A percentile compares a stretch with the other conserved stretches of the same genome.
Evolutionary conservation across 2,888 invertebrate genomes (phyloP).

Genomic region (Scotopteryx bipunctaria): DNA sequence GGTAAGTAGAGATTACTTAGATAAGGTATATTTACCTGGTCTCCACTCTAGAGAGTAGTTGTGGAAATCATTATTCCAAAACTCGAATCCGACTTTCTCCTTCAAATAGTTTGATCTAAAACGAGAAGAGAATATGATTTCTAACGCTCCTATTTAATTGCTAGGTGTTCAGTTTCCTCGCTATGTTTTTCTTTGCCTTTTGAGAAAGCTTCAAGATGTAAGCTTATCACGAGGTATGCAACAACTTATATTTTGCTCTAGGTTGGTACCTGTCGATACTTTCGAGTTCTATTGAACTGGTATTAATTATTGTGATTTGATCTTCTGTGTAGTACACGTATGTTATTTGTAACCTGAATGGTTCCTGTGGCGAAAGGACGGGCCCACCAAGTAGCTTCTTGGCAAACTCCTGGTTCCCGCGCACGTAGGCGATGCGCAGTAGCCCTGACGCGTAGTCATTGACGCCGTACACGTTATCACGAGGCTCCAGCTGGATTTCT

Average conservation of each 20-base stretch:
- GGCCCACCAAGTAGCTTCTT: slow-evolving; percentile 68
- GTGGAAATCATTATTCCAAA: slow-evolving; percentile 86
- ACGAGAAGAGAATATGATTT: no score
- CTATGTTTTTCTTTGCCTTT: no score
- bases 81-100: slow-evolving; percentile 57
- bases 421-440: slow-evolving; percentile 87
- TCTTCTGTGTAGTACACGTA: no score
- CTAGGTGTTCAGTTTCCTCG: no score
- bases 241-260: no score
- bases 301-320: neutral
- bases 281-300: no score
- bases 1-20: no score
- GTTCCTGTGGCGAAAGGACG: slow-evolving; percentile 60
- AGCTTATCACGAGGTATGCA: no score
- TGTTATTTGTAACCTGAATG: slow-evolving; percentile 68
- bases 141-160: no score
- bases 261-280: no score
- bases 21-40: slow-evolving; percentile 59
- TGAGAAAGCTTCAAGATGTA: no score
- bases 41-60: slow-evolving; percentile 88
- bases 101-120: slow-evolving; percentile 57
- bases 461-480: slow-evolving; percentile 84
- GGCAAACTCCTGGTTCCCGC: slow-evolving; percentile 83
- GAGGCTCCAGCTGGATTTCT: slow-evolving; percentile 87
- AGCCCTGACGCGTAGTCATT: slow-evolving; percentile 86